Conservation (phyloP, 2,888 invertebrate genomes). For the Machimus rusticus region DNA sequence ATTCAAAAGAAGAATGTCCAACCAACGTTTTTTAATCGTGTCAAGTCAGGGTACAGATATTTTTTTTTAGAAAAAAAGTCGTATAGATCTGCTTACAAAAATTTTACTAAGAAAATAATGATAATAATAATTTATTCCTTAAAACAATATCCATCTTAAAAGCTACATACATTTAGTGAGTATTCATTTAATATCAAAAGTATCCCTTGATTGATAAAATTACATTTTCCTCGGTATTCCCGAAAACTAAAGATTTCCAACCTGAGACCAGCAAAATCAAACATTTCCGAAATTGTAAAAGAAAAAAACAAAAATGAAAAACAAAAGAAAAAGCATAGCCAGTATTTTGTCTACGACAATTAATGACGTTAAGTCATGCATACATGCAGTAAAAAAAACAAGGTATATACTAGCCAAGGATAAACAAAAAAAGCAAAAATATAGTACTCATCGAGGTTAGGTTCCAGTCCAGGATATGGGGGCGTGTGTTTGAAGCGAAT, state of each 20-base stretch:
- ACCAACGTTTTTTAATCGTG: background rate
- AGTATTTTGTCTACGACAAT: background rate
- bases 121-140: background rate
- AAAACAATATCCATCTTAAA: background rate
- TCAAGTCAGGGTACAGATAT: background rate
- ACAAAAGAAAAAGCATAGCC: background rate
- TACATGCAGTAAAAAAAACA: background rate
- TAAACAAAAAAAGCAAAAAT: background rate
- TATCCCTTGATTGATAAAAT: background rate
- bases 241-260: background rate
- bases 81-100: background rate
- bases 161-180: background rate
- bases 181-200: background rate
- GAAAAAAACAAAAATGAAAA: background rate
- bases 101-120: background rate
- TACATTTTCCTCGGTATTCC: background rate
- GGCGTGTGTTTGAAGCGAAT: background rate
- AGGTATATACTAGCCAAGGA: background rate
- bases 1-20: background rate
- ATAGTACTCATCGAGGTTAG: slow-evolving; percentile 3
- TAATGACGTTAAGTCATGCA: background rate
- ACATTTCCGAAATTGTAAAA: background rate
- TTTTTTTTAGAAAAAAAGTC: background rate
- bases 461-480: background rate
- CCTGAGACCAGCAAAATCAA: background rate